Evolutionary conservation across 2,888 invertebrate genomes (phyloP), one percentile per base, ranked within the genome.

Genomic region (Dasysyrphus albostriatus): DNA sequence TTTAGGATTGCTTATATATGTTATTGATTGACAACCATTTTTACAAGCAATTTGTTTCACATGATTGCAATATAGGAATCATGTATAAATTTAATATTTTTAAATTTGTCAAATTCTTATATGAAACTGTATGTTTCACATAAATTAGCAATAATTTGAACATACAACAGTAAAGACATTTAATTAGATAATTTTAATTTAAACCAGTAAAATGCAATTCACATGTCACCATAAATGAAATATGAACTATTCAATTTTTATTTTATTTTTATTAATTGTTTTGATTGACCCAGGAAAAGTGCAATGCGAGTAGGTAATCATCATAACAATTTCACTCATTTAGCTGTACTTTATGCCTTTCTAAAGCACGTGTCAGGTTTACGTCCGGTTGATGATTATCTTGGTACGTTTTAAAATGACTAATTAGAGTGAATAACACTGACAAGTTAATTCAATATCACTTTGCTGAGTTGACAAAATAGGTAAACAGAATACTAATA

Each of bases 391-490:
- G 19, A 49, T 37, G 49, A 49, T 49, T 34, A 32, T 34, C 32
- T 24, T 14, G 24, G 39, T 39, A 42, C 24, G 12, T 49, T 67
- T 67, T 65, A 34, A 34, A 67, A 19, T 49, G 49, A 37, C 67
- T 67, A 67, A 67, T 67, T 67, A 65, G 65, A 49, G 65, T 19
- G 14, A 65, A 61, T 34, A 32, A 24, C 24, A 49, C 16, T 65
- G 65, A 65, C 65, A 49, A 49, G 65, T 65, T 65, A 12, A 65
- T 65, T 65, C 3, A 19, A 7, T 49, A 37, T 7, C 4, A 4
- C 8, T 67, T 49, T 67, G 34, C 14, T 37, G n/a, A 14, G 49
- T 49, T 42, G 4, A 49, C 16, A 29, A 63, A 29, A 56, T 29
- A 54, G 24, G 39, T 63, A 37, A 63, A 63, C 16, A 32, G 63